These are phyloP conservation scores for Drosophila leontia DNA, from an alignment of 1,140 invertebrate species.

Conservation along the genomic window DNA sequence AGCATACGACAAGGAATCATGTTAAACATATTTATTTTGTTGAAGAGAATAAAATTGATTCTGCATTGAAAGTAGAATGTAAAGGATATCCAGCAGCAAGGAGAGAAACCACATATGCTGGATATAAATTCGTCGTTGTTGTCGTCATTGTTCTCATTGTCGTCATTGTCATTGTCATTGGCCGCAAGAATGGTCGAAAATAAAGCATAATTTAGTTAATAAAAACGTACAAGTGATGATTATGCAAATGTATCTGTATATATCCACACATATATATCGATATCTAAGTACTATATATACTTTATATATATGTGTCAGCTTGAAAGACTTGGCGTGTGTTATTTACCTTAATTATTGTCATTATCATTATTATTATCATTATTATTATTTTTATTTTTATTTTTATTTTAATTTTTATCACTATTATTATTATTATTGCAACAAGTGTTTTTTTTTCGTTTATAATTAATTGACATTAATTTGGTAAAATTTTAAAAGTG, in stretches of 20 bases:
- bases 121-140: conserved; percentile 12
- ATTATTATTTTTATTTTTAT: conserved; percentile 43
- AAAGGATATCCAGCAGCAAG: too few relatives aligned
- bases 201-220: conserved; percentile 47
- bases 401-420: conserved; percentile 18
- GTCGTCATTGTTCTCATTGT: conserved; percentile 28
- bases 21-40: conserved; percentile 53
- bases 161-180: conserved; percentile 30
- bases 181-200: conserved; percentile 29
- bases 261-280: conserved; percentile 42
- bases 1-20: conserved; percentile 20
- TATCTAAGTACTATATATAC: not conserved
- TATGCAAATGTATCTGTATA: conserved; percentile 28
- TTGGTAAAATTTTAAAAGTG: conserved; percentile 39
- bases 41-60: conserved; percentile 12
- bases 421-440: conserved; percentile 45
- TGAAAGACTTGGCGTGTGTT: conserved; percentile 51
- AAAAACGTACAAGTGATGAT: conserved; percentile 66
- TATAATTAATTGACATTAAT: conserved; percentile 41
- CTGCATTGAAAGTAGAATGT: conserved; percentile 4
- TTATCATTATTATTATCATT: conserved; percentile 40
- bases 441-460: conserved; percentile 8
- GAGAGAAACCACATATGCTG: conserved; percentile 16
- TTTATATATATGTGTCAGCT: conserved; percentile 26
- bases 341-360: conserved; percentile 42